phyloP scores from a whole-genome alignment of 2,888 invertebrate species.

The Stegana nigrithorax region DNA sequence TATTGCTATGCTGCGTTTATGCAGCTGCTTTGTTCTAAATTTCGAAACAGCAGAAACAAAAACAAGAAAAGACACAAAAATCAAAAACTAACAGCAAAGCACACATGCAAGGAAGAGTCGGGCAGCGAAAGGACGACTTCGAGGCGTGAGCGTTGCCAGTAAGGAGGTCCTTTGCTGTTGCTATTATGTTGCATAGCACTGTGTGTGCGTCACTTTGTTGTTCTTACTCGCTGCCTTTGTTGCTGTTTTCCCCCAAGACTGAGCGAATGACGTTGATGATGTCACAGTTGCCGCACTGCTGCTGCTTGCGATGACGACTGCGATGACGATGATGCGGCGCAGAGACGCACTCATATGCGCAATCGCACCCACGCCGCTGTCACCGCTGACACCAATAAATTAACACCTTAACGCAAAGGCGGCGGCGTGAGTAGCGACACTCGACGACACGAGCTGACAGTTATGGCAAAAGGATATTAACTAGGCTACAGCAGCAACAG shows the following conservation, averaged over 20 bases:
- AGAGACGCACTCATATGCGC: neutral
- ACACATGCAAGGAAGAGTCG: neutral
- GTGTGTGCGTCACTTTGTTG: conserved; percentile 34
- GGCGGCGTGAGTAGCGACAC: neutral
- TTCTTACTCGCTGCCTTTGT: conserved; percentile 22
- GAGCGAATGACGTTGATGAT: neutral
- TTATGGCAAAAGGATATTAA: conserved; percentile 55
- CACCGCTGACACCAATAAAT: conserved; percentile 46
- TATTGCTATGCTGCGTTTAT: neutral
- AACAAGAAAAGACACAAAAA: neutral
- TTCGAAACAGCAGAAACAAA: conserved; percentile 4
- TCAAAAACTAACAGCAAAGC: neutral
- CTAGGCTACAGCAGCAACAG: conserved; percentile 27
- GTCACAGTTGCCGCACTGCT: neutral
- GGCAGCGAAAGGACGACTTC: neutral
- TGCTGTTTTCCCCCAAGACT: conserved; percentile 28
- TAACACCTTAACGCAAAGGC: conserved; percentile 45
- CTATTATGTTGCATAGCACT: conserved; percentile 33
- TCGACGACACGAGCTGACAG: conserved; percentile 41
- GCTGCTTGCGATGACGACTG: neutral
- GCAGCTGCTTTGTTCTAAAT: conserved; percentile 25
- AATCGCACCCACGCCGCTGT: neutral
- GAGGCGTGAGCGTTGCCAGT: neutral
- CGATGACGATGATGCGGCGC: neutral
- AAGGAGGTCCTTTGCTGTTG: conserved; percentile 40